Evolutionary conservation across 2,113 vertebrate genomes (phyloP).

Genomic region (Gobius niger): DNA sequence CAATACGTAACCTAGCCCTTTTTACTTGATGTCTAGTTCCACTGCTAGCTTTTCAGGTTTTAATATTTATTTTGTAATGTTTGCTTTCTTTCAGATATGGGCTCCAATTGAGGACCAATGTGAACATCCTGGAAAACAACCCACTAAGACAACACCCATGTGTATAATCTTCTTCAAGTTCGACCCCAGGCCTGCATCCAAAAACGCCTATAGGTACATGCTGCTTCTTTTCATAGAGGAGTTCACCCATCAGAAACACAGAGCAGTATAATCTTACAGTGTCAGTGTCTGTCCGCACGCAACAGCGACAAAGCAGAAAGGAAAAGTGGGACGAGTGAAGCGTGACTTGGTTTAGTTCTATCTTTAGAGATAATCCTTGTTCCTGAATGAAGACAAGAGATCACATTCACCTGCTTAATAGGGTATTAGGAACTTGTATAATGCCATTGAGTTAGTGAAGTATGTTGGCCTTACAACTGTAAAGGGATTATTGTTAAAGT

Average conservation of each 20-base stretch:
- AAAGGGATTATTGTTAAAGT: neutral
- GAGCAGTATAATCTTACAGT: neutral
- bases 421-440: neutral
- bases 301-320: conserved; percentile 6
- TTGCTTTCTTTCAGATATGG: conserved; percentile 68
- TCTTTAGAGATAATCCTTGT: conserved; percentile 5
- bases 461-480: neutral
- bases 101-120: conserved; percentile 53
- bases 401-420: neutral
- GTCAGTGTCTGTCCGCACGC: neutral
- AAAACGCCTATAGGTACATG: conserved; percentile 95
- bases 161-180: conserved; percentile 99
- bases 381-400: neutral
- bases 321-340: conserved; percentile 3
- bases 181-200: conserved; percentile 90
- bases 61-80: neutral
- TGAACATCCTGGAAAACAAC: conserved; percentile 39
- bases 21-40: too few relatives aligned
- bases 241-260: neutral
- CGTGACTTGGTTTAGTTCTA: neutral
- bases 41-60: neutral
- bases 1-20: too few relatives aligned
- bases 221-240: neutral
- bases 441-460: neutral
- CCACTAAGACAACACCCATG: conserved; percentile 78